These are phyloP conservation scores for Paracentrotus lividus DNA, from an alignment of 53 echinoderm and acorn worm genomes.

Conservation along the genomic window DNA sequence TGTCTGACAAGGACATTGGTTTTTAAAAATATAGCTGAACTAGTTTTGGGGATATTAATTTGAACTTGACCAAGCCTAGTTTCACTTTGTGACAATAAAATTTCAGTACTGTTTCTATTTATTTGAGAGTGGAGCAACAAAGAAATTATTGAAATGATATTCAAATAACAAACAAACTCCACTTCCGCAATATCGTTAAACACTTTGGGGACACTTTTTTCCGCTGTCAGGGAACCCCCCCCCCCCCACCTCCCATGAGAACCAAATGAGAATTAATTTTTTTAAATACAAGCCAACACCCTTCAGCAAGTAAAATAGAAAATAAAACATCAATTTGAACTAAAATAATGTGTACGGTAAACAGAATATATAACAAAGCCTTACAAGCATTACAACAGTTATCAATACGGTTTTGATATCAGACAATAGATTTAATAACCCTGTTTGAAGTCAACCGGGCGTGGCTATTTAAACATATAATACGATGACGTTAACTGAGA, in stretches of 20 bases:
- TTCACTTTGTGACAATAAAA: slow-evolving; percentile 11
- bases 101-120: neutral
- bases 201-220: neutral
- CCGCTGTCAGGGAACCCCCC: neutral
- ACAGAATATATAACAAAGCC: neutral
- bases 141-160: neutral
- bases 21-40: slow-evolving; percentile 21
- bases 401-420: neutral
- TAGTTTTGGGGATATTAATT: neutral
- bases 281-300: no score
- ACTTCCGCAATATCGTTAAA: slow-evolving; percentile 15
- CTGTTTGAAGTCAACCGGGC: neutral
- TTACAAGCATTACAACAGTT: neutral
- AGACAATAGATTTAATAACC: neutral
- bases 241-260: no score
- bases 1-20: neutral
- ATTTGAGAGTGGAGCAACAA: neutral
- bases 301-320: no score
- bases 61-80: slow-evolving; percentile 42
- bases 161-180: neutral
- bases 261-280: neutral
- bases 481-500: neutral
- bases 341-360: no score
- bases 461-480: slow-evolving; percentile 2
- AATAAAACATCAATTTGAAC: no score